Evolutionary conservation across 2,113 vertebrate genomes (phyloP).

Genomic region (Cyanoderma ruficeps): DNA sequence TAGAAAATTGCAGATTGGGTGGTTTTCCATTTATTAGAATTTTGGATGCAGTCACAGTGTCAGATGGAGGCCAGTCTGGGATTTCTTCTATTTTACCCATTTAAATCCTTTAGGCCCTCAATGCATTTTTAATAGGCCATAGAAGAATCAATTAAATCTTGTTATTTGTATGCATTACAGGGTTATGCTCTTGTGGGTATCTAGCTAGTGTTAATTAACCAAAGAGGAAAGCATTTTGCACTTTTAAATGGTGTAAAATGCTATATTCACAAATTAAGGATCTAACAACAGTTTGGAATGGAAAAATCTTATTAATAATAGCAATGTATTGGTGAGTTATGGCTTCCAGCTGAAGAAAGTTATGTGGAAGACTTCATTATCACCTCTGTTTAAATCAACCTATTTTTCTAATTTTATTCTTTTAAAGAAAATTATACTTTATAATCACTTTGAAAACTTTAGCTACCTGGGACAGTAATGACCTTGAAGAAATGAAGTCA

Average conservation of each 20-base stretch:
- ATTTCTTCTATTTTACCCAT: conserved; percentile 17
- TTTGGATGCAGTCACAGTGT: not conserved
- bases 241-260: conserved; percentile 36
- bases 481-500: not conserved
- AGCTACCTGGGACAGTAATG: not conserved
- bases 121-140: conserved; percentile 61
- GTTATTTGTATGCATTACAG: conserved; percentile 45
- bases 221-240: not conserved
- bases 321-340: not conserved
- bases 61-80: conserved; percentile 23
- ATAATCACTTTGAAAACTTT: not conserved
- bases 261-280: not conserved
- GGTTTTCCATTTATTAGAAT: conserved; percentile 15
- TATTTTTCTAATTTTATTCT: not conserved
- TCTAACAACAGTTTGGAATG: not conserved
- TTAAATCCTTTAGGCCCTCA: conserved; percentile 53
- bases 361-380: not conserved
- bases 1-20: conserved; percentile 1
- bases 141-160: conserved; percentile 64
- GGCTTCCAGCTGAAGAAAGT: not conserved
- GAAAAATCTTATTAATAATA: conserved; percentile 11
- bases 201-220: conserved; percentile 47
- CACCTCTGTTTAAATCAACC: not conserved
- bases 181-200: conserved; percentile 40
- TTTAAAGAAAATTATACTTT: not conserved